Base-by-base conservation (phyloP, 2,888 invertebrate species). In the Leptopilina myrica region DNA sequence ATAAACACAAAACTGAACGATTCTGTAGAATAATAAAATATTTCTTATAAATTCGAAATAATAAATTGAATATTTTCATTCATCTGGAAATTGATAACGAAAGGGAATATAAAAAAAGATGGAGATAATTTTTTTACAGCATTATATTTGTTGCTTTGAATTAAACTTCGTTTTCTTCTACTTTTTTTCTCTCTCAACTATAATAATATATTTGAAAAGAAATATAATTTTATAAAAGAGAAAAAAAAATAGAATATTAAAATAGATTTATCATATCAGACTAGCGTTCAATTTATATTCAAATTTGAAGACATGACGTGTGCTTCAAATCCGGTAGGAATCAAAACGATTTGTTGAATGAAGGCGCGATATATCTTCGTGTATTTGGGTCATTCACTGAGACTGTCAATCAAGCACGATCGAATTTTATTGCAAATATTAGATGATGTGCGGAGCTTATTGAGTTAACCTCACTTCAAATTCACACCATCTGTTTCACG, bases 241-340 rank as follows among this genome's bases (percentile, higher is more conserved):
- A 12, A 49, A 49, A 49, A 49, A 26, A 69, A 20, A 69, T 53
- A 33, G 26, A 26, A 49, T 26, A 67, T 49, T 69, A 53, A 66
- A 66, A 66, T 66, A 46, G 66, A 69, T 53, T 53, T 33, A 69
- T 69, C 11, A 46, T 33, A 33, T 53, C 62, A 62, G 15, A 20
- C 53, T 49, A 20, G 3, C 20, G 69, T 26, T 43, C 43, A 69
- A 69, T 69, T 69, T 53, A 69, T 14, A 69, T 69, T 69, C 3
- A 14, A 53, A 69, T 69, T 69, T 8, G 49, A 53, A 69, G 62
- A 62, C 62, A 62, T 62, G 62, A 62, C 62, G 9, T 62, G 62
- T 9, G 62, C 62, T 62, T 62, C 62, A 62, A 62, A 62, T 62
- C 20, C 62, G 62, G 6, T 9, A 62, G 62, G 9, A 20, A 59